phyloP scores from a whole-genome alignment of 2,888 invertebrate species.

The Hydroisotoma schaefferi region DNA sequence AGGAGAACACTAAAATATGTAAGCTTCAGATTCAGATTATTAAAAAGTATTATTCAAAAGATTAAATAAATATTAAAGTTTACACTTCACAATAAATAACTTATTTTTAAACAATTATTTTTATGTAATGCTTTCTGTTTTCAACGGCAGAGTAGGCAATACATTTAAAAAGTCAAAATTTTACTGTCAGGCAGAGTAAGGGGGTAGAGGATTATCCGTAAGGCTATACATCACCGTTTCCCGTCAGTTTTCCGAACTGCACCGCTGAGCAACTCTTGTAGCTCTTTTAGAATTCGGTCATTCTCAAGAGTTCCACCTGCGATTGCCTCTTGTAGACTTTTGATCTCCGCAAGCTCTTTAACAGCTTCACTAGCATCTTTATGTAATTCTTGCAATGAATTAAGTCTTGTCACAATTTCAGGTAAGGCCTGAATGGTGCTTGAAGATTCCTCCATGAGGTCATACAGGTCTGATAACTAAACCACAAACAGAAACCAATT shows the following conservation, averaged over 20 bases:
- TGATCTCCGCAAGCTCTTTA: constrained; percentile 42
- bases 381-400: constrained; percentile 80
- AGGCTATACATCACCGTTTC: constrained; percentile 11
- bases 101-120: no score
- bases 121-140: no score
- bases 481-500: constrained; percentile 44
- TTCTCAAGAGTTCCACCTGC: constrained; percentile 44
- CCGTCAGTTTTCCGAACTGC: constrained; percentile 21
- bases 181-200: no score
- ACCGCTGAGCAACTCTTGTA: constrained; percentile 33
- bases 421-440: constrained; percentile 73
- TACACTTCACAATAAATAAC: no score
- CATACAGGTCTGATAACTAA: constrained; percentile 78
- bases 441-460: constrained; percentile 81
- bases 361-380: constrained; percentile 53
- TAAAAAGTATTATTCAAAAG: no score
- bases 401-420: constrained; percentile 76
- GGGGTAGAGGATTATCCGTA: no score
- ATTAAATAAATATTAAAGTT: no score
- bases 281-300: constrained; percentile 40
- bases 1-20: no score
- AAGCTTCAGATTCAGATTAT: no score
- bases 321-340: constrained; percentile 45
- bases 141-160: no score
- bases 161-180: no score